Evolutionary conservation across 2,113 vertebrate species (phyloP), one percentile per base, ranked within the genome.

Genomic region (Hippocampus barbouri): DNA sequence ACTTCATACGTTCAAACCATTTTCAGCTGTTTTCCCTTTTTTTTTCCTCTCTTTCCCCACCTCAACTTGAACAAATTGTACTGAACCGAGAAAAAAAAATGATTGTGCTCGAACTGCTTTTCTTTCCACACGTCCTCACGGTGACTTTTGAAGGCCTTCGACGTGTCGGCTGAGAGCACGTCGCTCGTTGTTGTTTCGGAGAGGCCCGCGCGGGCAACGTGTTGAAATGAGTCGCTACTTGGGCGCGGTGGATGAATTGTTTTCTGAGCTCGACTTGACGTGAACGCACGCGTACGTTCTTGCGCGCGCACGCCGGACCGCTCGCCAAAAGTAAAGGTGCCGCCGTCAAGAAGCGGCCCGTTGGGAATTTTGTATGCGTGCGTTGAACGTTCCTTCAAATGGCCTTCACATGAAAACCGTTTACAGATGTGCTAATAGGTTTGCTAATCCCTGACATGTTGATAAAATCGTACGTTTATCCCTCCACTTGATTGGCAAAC

Each of bases 231-330:
- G 8, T 56, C 49, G 66, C 80, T 83, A 62, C 79, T 75, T 63
- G 56, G 66, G 66, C 60, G 25, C 14, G 43, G 34, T 38, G 56
- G 60, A 75, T 83, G 73, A 73, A 81, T 76, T 53, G 16, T 75
- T 77, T 69, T 71, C 57, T 81, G 82, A 7, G 79, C 83, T 77
- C 23, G 2, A 70, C 76, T 70, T 79, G 73, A 88, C 70, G 76
- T 38, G 68, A 49, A 70, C 76, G 78, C 68, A 76, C 25, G 23
- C 60, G 70, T 77, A 83, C 72, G 74, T 76, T 27, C 76, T 77
- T 64, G n/a, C 14, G 45, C 14, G 16, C 16, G 47, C 5, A 34
- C 15, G 47, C 0, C 15, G 47, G 47, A 2, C 47, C 18, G 47
- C 47, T 5, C 49, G 49, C 56, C 56, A 57, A 25, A 57, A 57